Evolutionary conservation across 2,797 vertebrate genomes (phyloP), one percentile per base, ranked within the genome.

Genomic region (Phataginus tricuspis): DNA sequence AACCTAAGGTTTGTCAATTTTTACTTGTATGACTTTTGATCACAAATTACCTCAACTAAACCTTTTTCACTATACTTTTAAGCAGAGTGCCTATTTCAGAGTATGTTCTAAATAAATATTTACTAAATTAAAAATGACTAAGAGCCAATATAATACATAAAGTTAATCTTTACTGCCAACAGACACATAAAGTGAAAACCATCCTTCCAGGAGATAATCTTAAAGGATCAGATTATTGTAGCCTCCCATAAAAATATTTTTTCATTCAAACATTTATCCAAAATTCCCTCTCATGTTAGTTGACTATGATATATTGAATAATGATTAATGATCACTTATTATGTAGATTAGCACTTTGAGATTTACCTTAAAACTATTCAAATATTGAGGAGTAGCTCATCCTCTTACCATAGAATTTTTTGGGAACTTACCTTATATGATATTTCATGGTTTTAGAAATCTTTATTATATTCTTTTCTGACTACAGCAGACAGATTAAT

Each of bases 361-460:
- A 63, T 84, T 84, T 96, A 59, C 42, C 29, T 77, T 88, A 82
- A 94, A 91, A 71, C 18, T 75, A 71, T 23, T 66, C 31, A 64
- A 34, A 89, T 72, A 94, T 93, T 86, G 5, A 66, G 7, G 19
- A 64, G 1, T 77, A 6, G 5, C 2, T 5, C 72, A 87, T n/a
- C 1, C 34, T 68, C 39, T 42, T 66, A 64, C 53, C 64, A 57
- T 39, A 68, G 34, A 84, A 25, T 64, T 49, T n/a, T 87, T 88
- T 59, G 78, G 45, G 90, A 16, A 59, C 4, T 31, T 78, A 82
- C 0, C 27, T 92, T 55, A 53, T 53, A 14, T 39, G 55, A 68
- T 18, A 93, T 85, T 42, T 85, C 7, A 63, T 69, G 42, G 64
- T 83, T 69, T 91, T 77, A 29, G n/a, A 59, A 53, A 89, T 71